These are phyloP conservation scores for Lepidocyrtoides sp. DNA, from an alignment of 2,888 invertebrate species.

Conservation along the genomic window DNA sequence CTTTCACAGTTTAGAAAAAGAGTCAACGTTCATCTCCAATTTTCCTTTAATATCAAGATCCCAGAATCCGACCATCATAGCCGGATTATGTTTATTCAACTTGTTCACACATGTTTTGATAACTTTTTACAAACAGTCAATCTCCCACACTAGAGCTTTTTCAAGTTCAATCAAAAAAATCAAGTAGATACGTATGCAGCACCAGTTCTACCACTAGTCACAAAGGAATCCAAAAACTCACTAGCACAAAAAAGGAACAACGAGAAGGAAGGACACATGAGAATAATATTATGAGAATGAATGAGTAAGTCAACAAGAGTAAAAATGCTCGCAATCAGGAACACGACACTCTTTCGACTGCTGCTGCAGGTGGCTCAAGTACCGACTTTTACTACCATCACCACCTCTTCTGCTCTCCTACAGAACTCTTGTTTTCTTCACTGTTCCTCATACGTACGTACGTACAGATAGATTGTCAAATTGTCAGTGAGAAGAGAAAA, in stretches of 20 bases:
- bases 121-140: slow-evolving; percentile 15
- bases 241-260: slow-evolving; percentile 5
- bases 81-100: not conserved
- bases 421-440: not conserved
- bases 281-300: slow-evolving; percentile 33
- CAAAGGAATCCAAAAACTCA: slow-evolving; percentile 12
- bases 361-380: slow-evolving; percentile 79
- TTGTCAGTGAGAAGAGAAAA: slow-evolving; percentile 67
- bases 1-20: not conserved
- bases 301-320: slow-evolving; percentile 51
- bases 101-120: slow-evolving; percentile 23
- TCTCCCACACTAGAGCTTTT: not conserved
- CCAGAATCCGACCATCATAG: not conserved
- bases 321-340: slow-evolving; percentile 60
- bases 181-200: too few species aligned
- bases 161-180: slow-evolving; percentile 24
- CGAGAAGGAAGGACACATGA: not conserved
- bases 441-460: slow-evolving; percentile 50
- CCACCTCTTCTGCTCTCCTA: not conserved
- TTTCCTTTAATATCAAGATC: not conserved
- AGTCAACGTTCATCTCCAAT: not conserved
- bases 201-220: not conserved
- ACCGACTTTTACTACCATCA: slow-evolving; percentile 39
- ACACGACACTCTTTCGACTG: slow-evolving; percentile 76
- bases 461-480: slow-evolving; percentile 68